Evolutionary conservation across 2,113 vertebrate genomes (phyloP).

Genomic region (Gymnobelideus leadbeateri): DNA sequence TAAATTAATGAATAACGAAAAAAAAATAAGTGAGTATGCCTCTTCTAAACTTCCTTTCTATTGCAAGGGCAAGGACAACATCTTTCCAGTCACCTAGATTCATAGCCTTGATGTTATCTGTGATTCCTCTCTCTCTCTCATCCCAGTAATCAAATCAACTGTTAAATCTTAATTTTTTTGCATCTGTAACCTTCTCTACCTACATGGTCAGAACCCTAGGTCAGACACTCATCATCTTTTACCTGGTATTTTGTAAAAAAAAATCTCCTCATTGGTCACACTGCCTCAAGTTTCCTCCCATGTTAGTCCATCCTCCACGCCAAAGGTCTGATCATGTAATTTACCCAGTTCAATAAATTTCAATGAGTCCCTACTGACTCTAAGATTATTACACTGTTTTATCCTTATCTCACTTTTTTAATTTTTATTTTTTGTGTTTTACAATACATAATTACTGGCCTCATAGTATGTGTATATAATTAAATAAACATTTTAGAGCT

Average conservation of each 20-base stretch:
- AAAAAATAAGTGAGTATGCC: background rate
- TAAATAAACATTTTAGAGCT: background rate
- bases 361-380: background rate
- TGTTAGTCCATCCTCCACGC: background rate
- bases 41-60: background rate
- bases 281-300: background rate
- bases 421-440: background rate
- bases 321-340: background rate
- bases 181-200: background rate
- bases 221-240: background rate
- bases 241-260: background rate
- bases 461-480: background rate
- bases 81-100: background rate
- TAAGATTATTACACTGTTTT: background rate
- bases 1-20: background rate
- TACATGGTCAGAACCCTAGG: background rate
- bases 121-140: background rate
- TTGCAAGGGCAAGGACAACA: background rate
- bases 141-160: background rate
- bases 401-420: background rate
- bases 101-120: background rate
- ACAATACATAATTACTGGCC: background rate
- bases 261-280: background rate
- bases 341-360: background rate
- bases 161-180: background rate